Evolutionary conservation across 1,140 invertebrate genomes (phyloP), one percentile per base, ranked within the genome.

Genomic region (Cotesia glomerata): DNA sequence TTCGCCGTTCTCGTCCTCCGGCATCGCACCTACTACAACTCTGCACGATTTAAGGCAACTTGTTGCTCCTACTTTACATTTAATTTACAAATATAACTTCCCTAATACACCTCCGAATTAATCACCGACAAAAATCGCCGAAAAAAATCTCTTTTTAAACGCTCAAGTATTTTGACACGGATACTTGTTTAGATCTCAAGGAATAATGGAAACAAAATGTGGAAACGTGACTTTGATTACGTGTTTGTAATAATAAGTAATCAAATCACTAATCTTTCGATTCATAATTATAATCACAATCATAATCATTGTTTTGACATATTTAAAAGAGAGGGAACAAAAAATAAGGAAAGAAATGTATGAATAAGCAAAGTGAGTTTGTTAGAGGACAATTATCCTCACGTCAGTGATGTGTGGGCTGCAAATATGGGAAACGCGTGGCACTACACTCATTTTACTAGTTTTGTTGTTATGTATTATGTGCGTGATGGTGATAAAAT

Each of bases 401-500:
- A 56, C 71, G 39, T 45, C 3, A 45, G 39, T 45, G 39, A 45
- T 45, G 39, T 45, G 39, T 45, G 74, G 52, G 72, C 9, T 74
- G 67, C 32, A 69, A 75, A 69, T 76, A 74, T 75, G 13, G 52
- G 59, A 52, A 74, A 63, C 32, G 61, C 69, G 58, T 71, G 63
- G 67, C 73, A 59, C 49, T 65, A 67, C 73, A 59, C 49, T 65
- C 8, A 16, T 52, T 52, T 49, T 52, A 49, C 52, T 45, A 26
- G 26, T 26, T 26, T 26, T 26, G 26, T 26, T 26, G 26, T 26
- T 26, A 26, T 26, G 26, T 3, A 62, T 59, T 36, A 77, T 72
- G 79, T 79, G 79, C 79, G 39, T 45, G 39, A 45, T 45, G 39
- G 77, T 83, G 81, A 83, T 82, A 83, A 84, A 83, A 85, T 85